Evolutionary conservation across 1,140 invertebrate genomes (phyloP).

Genomic region (Ptiloglossa arizonensis): DNA sequence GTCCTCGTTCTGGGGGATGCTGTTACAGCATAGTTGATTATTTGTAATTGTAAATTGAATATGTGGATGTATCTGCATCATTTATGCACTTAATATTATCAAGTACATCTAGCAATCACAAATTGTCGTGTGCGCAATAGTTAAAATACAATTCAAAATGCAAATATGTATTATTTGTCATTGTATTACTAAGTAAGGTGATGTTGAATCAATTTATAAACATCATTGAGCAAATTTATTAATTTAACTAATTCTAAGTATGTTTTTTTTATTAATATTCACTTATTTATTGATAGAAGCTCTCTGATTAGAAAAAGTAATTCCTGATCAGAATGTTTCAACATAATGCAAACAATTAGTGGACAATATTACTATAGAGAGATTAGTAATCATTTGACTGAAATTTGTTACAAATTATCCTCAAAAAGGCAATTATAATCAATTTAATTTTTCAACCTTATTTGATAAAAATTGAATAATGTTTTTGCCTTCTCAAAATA

Average conservation of each 20-base stretch:
- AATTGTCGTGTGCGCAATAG: neutral
- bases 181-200: neutral
- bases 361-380: neutral
- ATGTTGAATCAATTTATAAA: neutral
- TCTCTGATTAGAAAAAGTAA: neutral
- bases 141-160: neutral
- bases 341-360: neutral
- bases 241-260: neutral
- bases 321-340: too few species aligned
- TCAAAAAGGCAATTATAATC: neutral
- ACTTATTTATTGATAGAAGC: neutral
- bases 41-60: slow-evolving; percentile 29
- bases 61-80: slow-evolving; percentile 5
- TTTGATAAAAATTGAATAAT: neutral
- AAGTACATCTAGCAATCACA: slow-evolving; percentile 1
- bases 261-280: neutral
- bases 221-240: neutral
- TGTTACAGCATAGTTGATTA: neutral
- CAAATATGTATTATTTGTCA: neutral
- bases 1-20: neutral
- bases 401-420: neutral
- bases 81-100: slow-evolving; percentile 6
- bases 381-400: slow-evolving; percentile 18
- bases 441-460: neutral
- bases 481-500: neutral